A percentile compares a stretch with the other conserved stretches of the same genome.
Conservation (phyloP, 2,888 invertebrate genomes). For the Nomada ruficornis region DNA sequence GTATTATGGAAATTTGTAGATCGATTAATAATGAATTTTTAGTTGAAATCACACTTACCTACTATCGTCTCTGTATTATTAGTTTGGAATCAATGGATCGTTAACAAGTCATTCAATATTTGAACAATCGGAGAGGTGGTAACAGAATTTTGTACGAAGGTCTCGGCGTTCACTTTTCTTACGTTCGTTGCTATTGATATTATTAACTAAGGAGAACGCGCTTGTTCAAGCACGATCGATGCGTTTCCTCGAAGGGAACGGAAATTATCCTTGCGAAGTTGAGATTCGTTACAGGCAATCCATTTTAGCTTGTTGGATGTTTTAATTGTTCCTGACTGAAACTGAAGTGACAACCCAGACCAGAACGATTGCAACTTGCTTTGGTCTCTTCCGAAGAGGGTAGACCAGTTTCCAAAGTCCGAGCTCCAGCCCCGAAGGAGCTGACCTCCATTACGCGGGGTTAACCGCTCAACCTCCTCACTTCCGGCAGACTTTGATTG, state of each 20-base stretch:
- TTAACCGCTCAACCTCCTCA: constrained; percentile 82
- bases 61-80: no score
- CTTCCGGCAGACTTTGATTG: constrained; percentile 83
- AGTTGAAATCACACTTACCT: no score
- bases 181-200: constrained; percentile 12
- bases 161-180: not conserved
- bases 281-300: constrained; percentile 17
- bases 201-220: no score
- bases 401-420: constrained; percentile 76
- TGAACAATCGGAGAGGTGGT: no score
- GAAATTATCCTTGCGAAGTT: not conserved
- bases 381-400: constrained; percentile 60
- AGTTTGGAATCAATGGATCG: no score
- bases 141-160: no score
- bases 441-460: constrained; percentile 83
- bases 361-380: constrained; percentile 63
- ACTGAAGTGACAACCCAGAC: constrained; percentile 74
- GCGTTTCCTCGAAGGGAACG: not conserved
- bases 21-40: no score
- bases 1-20: no score
- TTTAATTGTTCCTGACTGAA: constrained; percentile 68
- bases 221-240: no score
- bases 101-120: no score
- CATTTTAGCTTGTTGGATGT: constrained; percentile 40
- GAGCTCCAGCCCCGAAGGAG: constrained; percentile 79